These are phyloP conservation scores for Eunapius fragilis DNA, from an alignment of 37 sponge, comb jelly and placozoan genomes.

Conservation along the genomic window DNA sequence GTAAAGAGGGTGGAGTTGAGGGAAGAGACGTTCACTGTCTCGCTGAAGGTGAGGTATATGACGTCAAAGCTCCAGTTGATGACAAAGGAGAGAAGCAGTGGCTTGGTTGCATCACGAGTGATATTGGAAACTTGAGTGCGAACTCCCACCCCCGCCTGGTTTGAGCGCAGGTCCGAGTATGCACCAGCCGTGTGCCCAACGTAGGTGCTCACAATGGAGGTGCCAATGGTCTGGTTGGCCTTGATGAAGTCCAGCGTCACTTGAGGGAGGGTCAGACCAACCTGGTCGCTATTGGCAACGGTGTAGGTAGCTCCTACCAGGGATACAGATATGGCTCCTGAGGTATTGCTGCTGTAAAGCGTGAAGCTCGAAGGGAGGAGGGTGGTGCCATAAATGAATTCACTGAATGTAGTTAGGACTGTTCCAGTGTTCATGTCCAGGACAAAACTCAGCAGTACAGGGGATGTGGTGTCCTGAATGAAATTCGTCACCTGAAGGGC, in stretches of 20 bases:
- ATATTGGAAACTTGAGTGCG: slow-evolving; percentile 36
- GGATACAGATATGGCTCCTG: neutral
- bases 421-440: slow-evolving; percentile 73
- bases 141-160: neutral
- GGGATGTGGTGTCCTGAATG: slow-evolving; percentile 58
- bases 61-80: slow-evolving; percentile 51
- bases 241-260: slow-evolving; percentile 45
- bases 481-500: slow-evolving; percentile 43
- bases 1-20: slow-evolving; percentile 52
- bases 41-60: slow-evolving; percentile 75
- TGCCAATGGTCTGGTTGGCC: slow-evolving; percentile 39
- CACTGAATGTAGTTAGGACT: slow-evolving; percentile 63
- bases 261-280: slow-evolving; percentile 20
- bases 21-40: slow-evolving; percentile 76
- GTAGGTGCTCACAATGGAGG: slow-evolving; percentile 48
- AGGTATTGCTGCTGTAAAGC: slow-evolving; percentile 34
- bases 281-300: slow-evolving; percentile 4
- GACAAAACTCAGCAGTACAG: slow-evolving; percentile 47
- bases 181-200: slow-evolving; percentile 33
- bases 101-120: slow-evolving; percentile 63
- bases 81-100: slow-evolving; percentile 44
- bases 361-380: slow-evolving; percentile 45
- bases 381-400: slow-evolving; percentile 62
- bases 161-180: slow-evolving; percentile 58
- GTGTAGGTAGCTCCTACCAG: slow-evolving; percentile 43